Conservation (phyloP, 2,888 invertebrate species). For the Limnephilus lunatus region DNA sequence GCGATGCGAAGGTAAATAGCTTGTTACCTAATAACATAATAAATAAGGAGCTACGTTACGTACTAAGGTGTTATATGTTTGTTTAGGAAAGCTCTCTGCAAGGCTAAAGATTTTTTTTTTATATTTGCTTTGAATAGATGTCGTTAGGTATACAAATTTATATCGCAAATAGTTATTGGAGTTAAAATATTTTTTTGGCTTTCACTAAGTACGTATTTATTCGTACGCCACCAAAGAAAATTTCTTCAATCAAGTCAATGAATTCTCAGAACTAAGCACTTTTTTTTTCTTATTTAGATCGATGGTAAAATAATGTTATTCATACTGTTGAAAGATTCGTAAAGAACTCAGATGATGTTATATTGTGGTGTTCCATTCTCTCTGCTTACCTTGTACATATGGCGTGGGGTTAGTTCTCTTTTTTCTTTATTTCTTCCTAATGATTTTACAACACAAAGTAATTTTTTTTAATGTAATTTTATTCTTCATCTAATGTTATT, state of each 20-base stretch:
- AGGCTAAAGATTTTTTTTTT: background rate
- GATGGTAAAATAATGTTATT: background rate
- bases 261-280: background rate
- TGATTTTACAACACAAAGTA: no score
- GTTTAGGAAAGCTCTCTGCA: background rate
- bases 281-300: background rate
- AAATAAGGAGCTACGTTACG: conserved; percentile 19
- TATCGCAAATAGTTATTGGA: background rate
- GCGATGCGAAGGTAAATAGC: conserved; percentile 26
- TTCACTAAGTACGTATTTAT: background rate
- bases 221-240: background rate
- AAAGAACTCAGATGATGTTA: background rate
- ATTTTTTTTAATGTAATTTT: no score
- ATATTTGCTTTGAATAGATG: background rate
- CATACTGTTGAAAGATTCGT: no score
- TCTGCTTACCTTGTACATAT: background rate
- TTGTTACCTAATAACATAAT: conserved; percentile 41
- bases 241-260: background rate
- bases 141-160: background rate
- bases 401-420: background rate
- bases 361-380: background rate
- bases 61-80: conserved; percentile 21
- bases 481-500: no score
- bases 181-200: background rate
- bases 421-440: no score